Percentiles rank a stretch among this genome's conserved stretches.
These are phyloP conservation scores for Epinotia brunnichana DNA, from an alignment of 2,888 invertebrate species.

Conservation along the genomic window DNA sequence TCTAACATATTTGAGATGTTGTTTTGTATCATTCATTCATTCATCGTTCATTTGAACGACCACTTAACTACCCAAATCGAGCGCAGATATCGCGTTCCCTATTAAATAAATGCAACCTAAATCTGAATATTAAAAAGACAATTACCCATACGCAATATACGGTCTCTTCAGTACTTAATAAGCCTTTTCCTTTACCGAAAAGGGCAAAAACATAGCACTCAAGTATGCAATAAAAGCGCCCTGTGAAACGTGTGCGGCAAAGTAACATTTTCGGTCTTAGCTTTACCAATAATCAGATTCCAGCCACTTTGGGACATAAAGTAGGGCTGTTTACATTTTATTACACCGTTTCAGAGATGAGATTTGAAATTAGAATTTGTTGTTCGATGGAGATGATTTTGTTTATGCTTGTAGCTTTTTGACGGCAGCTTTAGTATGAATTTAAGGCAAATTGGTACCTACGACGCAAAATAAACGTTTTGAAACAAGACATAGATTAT, in stretches of 20 bases:
- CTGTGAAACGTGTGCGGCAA: constrained; percentile 4
- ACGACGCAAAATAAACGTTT: neutral
- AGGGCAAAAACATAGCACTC: constrained; percentile 33
- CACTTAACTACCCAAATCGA: no score
- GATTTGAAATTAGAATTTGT: constrained; percentile 29
- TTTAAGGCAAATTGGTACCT: neutral
- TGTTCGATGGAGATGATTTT: neutral
- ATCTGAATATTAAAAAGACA: constrained; percentile 3
- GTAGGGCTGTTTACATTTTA: constrained; percentile 33
- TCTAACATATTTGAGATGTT: no score
- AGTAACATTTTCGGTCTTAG: constrained; percentile 31
- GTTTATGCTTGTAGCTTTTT: neutral
- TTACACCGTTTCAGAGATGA: constrained; percentile 22
- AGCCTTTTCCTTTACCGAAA: constrained; percentile 25
- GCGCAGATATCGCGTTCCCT: no score
- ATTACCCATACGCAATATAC: constrained; percentile 21
- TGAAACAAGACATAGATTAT: neutral
- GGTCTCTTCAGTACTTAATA: constrained; percentile 26
- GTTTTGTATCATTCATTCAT: no score
- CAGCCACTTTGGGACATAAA: constrained; percentile 32
- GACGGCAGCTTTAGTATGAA: neutral
- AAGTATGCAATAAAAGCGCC: constrained; percentile 30
- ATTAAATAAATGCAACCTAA: neutral
- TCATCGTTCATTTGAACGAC: no score
- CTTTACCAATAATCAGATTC: constrained; percentile 37